Conservation (phyloP, 1,140 invertebrate genomes). For the Drosophila nikananu region DNA sequence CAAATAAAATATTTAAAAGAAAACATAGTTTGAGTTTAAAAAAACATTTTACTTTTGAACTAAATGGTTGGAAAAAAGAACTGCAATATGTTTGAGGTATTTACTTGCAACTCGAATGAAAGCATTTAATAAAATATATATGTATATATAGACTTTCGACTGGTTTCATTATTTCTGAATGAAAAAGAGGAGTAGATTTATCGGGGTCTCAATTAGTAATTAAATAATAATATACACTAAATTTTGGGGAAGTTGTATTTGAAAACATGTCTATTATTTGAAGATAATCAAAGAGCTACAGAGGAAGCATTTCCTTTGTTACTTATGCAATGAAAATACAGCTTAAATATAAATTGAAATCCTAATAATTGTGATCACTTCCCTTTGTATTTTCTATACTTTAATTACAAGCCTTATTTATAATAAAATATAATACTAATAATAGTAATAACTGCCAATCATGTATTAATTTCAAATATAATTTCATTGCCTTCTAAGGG, state of each 20-base stretch:
- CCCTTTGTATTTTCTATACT: too few relatives aligned
- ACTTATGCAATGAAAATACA: background rate
- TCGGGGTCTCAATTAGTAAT: too few relatives aligned
- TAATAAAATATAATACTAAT: background rate
- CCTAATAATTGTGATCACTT: too few relatives aligned
- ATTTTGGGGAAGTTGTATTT: background rate
- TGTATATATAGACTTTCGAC: background rate
- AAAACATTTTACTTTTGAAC: background rate
- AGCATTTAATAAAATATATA: background rate
- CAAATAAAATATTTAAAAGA: background rate
- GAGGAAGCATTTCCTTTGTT: background rate
- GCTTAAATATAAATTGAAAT: background rate
- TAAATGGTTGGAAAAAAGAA: background rate
- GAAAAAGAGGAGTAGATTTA: background rate
- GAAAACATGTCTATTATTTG: background rate
- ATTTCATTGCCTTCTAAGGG: constrained; percentile 5
- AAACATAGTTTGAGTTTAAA: background rate
- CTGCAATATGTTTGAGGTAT: background rate
- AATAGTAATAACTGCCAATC: too few relatives aligned
- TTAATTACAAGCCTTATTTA: background rate
- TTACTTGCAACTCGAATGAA: background rate
- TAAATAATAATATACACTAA: background rate
- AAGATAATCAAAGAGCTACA: background rate
- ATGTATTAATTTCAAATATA: background rate
- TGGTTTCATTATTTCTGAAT: too few relatives aligned